Base-by-base conservation (phyloP, 2,888 invertebrate genomes). In the Ophion ventricosus region DNA sequence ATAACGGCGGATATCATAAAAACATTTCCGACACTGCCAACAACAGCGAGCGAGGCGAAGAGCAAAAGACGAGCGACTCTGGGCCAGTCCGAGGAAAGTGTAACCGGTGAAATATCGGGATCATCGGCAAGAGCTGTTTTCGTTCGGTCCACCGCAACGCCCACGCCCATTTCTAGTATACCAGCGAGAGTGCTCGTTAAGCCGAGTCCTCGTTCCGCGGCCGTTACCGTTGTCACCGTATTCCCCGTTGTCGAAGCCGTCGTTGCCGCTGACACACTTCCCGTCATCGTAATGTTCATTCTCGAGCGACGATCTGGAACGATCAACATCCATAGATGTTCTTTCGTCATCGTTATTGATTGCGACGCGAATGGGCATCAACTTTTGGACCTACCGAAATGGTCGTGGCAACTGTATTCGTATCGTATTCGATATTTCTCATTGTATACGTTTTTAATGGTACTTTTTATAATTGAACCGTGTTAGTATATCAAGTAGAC, bases 1-100 rank as follows among this genome's bases (percentile, higher is more conserved):
- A 96, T 96, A 81, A 96, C 95, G 7, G 96, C 95, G 86, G 96
- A 96, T 84, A 97, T 96, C 94, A 97, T 95, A 91, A 96, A 97
- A 20, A 97, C 95, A 90, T 97, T 96, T 0, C 97, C 97, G 91
- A 96, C 94, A 88, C 96, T 96, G 11, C 96, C 96, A 69, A 96
- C 93, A 1, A 96, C 95, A 0, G 96, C 95, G 85, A 96, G 94
- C 2, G 95, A 95, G 0, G 96, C 95, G 73, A 96, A 93, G 49
- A 96, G 93, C 7, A 96, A 91, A 0, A 97, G 94, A 17, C 96
- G 94, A 1, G 95, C 95, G 29, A 97, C 94, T 29, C 96, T 94
- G 5, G 96, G 95, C 96, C 96, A 97, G 81, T 96, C 95, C 0
- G 94, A 93, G 87, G 95, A 95, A 35, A 96, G 90, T 0, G 95